Evolutionary conservation across 2,888 invertebrate genomes (phyloP).

Genomic region (Scelioninae gen. 2): DNA sequence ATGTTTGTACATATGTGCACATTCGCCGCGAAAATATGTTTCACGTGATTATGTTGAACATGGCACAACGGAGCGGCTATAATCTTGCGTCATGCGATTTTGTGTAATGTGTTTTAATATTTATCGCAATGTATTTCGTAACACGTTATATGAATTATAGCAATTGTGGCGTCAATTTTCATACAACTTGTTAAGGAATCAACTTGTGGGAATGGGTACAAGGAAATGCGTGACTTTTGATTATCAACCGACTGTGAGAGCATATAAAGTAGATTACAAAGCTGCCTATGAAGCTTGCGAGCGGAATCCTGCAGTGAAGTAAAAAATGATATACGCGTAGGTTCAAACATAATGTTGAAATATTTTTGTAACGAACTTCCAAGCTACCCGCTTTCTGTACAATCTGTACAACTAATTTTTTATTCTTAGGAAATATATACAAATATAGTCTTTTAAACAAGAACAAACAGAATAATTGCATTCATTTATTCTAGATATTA

Average conservation of each 20-base stretch:
- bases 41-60: constrained; percentile 22
- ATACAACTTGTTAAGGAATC: not conserved
- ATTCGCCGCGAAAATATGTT: constrained; percentile 10
- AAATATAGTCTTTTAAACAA: constrained; percentile 20
- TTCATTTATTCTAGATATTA: not conserved
- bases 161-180: too few species aligned
- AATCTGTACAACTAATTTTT: constrained; percentile 12
- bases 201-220: not conserved
- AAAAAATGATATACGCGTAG: constrained; percentile 15
- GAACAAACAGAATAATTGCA: not conserved
- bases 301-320: constrained; percentile 30
- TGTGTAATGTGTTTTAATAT: not conserved
- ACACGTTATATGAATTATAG: too few species aligned
- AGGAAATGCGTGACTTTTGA: constrained; percentile 18
- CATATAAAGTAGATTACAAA: constrained; percentile 8
- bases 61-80: constrained; percentile 7
- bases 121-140: not conserved
- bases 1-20: constrained; percentile 4
- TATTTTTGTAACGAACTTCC: constrained; percentile 18
- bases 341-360: constrained; percentile 30
- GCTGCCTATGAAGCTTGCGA: constrained; percentile 27
- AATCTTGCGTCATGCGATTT: constrained; percentile 21
- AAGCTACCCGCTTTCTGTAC: constrained; percentile 11
- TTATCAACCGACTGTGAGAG: constrained; percentile 22
- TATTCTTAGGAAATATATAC: constrained; percentile 15